Evolutionary conservation across 2,797 vertebrate genomes (phyloP), one percentile per base, ranked within the genome.

Genomic region (Malacoraja senta): DNA sequence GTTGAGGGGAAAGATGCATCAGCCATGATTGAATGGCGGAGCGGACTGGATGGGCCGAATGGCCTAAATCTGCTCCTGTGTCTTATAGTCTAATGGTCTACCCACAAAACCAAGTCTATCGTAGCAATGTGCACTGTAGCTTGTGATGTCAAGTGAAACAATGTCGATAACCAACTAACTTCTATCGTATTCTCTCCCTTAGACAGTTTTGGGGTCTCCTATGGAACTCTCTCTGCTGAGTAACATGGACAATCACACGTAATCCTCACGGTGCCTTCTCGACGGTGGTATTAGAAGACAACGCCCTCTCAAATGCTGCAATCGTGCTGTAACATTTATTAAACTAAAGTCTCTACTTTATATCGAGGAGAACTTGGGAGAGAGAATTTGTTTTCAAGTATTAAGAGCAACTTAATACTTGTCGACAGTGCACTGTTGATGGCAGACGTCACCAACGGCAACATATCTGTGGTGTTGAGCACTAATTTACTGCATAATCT

Each of bases 141-240:
- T 0, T 8, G 10, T 32, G 58, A 83, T 26, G 29, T 83, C 38
- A 83, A 53, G 24, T 58, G 4, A 83, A 83, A 53, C 35, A 26
- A 81, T 53, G 19, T n/a, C 8, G 1, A 44, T 38, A 80, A 29
- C 1, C 53, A 61, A 61, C 81, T 84, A 84, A 84, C 29, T 4
- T 61, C 3, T 15, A 24, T 53, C 81, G 24, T 61, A 58, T 84
- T 84, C 53, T 84, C 80, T 83, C 53, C 58, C 26, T 84, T 84
- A 84, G 81, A 84, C 24, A 29, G 81, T 24, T 29, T 84, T 61
- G 26, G 53, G 9, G 58, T 58, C 81, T 15, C 81, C 81, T 61
- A 84, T 58, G 81, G 81, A 84, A 84, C 81, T 84, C 81, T 84
- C 81, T 84, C 81, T 84, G 81, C 81, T 84, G 53, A 84, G 1